Base-by-base conservation (phyloP, 2,888 invertebrate genomes). In the Plebejus melissa region DNA sequence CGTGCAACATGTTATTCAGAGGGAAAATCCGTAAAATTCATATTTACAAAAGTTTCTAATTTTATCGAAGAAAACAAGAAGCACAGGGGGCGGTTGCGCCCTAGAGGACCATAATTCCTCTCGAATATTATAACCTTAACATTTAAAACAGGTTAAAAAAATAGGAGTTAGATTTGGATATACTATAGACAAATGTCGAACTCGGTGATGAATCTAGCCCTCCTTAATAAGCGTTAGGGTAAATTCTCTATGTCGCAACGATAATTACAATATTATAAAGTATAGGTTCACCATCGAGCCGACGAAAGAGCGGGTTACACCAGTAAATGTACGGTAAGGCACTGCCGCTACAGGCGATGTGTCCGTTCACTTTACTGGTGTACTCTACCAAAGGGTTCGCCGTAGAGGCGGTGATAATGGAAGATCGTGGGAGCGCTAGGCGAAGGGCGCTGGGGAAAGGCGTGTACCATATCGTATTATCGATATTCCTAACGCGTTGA, bases 131-230 rank as follows among this genome's bases (percentile, higher is more conserved):
- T 84, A 89, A 87, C 84, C 91, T 91, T 93, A 93, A 90, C 87
- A 87, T 89, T 89, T 88, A 91, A 92, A 93, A 93, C 87, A 92
- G 93, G 90, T 87, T 93, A 93, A 93, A 93, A 93, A 93, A 93
- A 93, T 92, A 93, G 93, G 92, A 92, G 88, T 90, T 91, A 91
- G 90, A 91, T 85, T 91, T 92, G 93, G 93, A 90, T 91, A 90
- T 88, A 88, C 85, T 88, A 89, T 84, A 86, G 86, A 79, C 81
- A 81, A 77, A 81, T 82, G 82, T 81, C 79, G 74, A 54, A 69
- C 75, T 72, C 76, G 76, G 13, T 70, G 58, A 58, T 70, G 69
- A 77, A 79, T 78, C 74, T 74, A 76, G 70, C 71, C 46, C 54
- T 46, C 60, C 36, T 54, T 38, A 57, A 58, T 80, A 32, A 74